phyloP scores from a whole-genome alignment of 2,888 invertebrate genomes.

The Cactoblastis cactorum region DNA sequence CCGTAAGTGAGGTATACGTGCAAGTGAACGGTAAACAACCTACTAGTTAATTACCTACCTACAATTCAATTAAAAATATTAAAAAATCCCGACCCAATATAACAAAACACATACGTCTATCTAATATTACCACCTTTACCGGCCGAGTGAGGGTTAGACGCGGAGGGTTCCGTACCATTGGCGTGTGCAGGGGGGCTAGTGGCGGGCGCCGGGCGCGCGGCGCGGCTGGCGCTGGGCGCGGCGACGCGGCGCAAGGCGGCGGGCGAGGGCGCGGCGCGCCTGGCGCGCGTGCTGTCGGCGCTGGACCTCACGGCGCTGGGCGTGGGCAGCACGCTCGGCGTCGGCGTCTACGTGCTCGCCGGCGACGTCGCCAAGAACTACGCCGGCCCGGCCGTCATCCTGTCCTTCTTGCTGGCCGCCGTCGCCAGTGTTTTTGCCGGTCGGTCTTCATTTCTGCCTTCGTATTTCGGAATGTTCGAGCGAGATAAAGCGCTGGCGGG shows the following conservation, averaged over 20 bases:
- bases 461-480: no score
- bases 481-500: no score
- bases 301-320: slow-evolving; percentile 91
- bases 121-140: no score
- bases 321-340: slow-evolving; percentile 90
- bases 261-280: slow-evolving; percentile 65
- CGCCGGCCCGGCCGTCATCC: slow-evolving; percentile 91
- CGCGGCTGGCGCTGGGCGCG: slow-evolving; percentile 52
- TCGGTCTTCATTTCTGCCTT: slow-evolving; percentile 36
- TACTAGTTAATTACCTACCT: no score
- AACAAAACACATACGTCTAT: no score
- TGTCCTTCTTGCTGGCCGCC: slow-evolving; percentile 94
- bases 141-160: no score
- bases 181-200: slow-evolving; percentile 67
- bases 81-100: no score
- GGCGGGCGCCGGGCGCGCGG: slow-evolving; percentile 55
- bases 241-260: slow-evolving; percentile 69
- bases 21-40: no score
- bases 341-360: slow-evolving; percentile 94
- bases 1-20: no score
- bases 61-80: no score
- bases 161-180: no score
- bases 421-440: slow-evolving; percentile 94
- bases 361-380: slow-evolving; percentile 89
- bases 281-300: slow-evolving; percentile 87